Base-by-base conservation (phyloP, 30 jellyfish, hydroid and myxozoan species). In the Chrysaora quinquecirrha region DNA sequence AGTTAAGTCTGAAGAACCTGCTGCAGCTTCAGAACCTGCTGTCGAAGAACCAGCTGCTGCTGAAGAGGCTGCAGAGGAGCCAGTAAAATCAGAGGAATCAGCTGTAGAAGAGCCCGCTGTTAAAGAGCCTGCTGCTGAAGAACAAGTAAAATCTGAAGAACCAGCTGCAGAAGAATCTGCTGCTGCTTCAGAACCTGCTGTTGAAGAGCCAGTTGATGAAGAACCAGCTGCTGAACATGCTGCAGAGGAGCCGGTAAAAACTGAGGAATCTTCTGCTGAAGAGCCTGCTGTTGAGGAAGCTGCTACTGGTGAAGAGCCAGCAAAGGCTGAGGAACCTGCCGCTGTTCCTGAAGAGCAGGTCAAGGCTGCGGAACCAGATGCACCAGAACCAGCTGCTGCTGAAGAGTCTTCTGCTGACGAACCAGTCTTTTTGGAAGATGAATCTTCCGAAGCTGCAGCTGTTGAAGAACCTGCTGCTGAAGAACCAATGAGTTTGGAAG, bases 401-500 rank as follows among this genome's bases (percentile, higher is more conserved):
- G 54, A 38, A 38, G 54, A 38, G 14, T 14, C 54, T 38, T 6
- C 54, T 3, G 54, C 14, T 6, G 54, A 38, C 6, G 54, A 38
- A 14, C 54, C n/a, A n/a, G n/a, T n/a, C n/a, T n/a, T n/a, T n/a
- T n/a, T n/a, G n/a, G n/a, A n/a, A n/a, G n/a, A n/a, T n/a, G n/a
- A n/a, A n/a, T n/a, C n/a, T n/a, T n/a, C n/a, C n/a, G n/a, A n/a
- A n/a, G n/a, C 54, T 38, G 54, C 54, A 38, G 14, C 6, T 3
- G 54, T 38, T 3, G 54, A 38, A 14, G 54, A 38, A 38, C 54
- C 54, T 73, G 14, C 84, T 35, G 31, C 71, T 9, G 82, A 77
- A 28, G 88, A 62, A 33, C 80, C 88, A 2, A 76, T 65, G 2
- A 69, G n/a, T n/a, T n/a, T n/a, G n/a, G n/a, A n/a, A n/a, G n/a